Base-by-base conservation (phyloP, 2,113 vertebrate species). In the Cyrtonyx montezumae region DNA sequence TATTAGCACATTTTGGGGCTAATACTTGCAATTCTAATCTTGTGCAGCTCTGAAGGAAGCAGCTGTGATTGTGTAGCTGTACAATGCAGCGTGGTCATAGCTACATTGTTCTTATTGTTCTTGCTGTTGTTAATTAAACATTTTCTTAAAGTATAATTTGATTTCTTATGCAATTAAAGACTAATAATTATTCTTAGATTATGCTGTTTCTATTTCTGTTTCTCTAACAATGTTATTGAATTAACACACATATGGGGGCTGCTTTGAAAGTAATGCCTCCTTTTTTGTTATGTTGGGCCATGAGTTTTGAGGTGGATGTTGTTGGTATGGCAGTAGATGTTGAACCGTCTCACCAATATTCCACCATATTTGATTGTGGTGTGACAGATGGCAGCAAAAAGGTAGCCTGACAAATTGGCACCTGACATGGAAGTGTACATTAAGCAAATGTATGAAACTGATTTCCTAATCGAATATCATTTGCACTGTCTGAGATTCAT, bases 61-160 rank as follows among this genome's bases (percentile, higher is more conserved):
- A 81, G 26, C 8, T 61, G 6, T 61, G 76, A 43, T 5, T 3
- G 11, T 23, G 3, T 15, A 26, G 2, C 4, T 18, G 32, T 79
- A 53, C 43, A 46, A 78, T 4, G 20, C 0, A 0, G 3, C 7
- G 26, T n/a, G 84, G 8, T 3, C 9, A 10, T 13, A 42, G 17
- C 7, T 84, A 2, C 49, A 21, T 45, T 30, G 4, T 37, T 49
- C 17, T 63, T 43, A 17, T 5, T 16, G 13, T 8, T 49, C 7
- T 6, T 74, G 10, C 7, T 49, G 13, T 13, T 83, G 11, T 30
- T 69, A 74, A 17, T n/a, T 25, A 63, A 51, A 51, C 3, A 22
- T 68, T 40, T 37, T 25, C 11, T 13, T 2, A 9, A 12, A 22
- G 4, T 58, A 32, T 25, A 46, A 13, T 51, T 43, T 66, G 34